Base-by-base conservation (phyloP, 2,113 vertebrate genomes). In the Chionomys nivalis region DNA sequence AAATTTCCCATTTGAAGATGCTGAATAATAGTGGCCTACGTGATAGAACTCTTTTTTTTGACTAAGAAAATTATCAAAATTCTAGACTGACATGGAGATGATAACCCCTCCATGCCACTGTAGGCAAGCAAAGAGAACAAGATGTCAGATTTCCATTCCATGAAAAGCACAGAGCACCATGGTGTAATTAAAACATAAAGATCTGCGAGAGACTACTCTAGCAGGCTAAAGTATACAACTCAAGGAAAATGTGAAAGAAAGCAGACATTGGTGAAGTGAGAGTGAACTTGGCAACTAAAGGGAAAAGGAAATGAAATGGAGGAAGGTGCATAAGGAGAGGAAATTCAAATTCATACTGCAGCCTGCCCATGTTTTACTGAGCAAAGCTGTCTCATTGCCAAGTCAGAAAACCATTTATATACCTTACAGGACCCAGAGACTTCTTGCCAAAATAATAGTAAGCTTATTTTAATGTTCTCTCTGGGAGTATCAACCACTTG, bases 401-500 rank as follows among this genome's bases (percentile, higher is more conserved):
- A 95, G 77, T 63, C 31, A 89, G 87, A 92, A 94, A 95, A 61
- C 73, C 44, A 86, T 93, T 89, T 86, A 58, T 82, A 19, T 52
- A 39, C 77, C 76, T 75, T 87, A 93, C 52, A 87, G 87, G 92
- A 77, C 82, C 76, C 26, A 78, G 0, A 39, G 82, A 85, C 44
- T 97, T 31, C 24, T 86, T 73, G 76, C 61, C 86, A 47, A 95
- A 90, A 19, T 81, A 90, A 88, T 76, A 76, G 68, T 73, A 23
- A 92, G 63, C 85, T n/a, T 82, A 75, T 79, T 95, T 93, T 93
- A 78, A 79, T n/a, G 33, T 92, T 95, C 63, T 87, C 63, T 92
- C 42, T 44, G 88, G 79, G 77, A 94, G 79, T 85, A 55, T 88
- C 44, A 92, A 52, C 23, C 23, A 85, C 66, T 79, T 97, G 42